Conservation (phyloP, 2,797 vertebrate genomes). For the Acanthopagrus latus region DNA sequence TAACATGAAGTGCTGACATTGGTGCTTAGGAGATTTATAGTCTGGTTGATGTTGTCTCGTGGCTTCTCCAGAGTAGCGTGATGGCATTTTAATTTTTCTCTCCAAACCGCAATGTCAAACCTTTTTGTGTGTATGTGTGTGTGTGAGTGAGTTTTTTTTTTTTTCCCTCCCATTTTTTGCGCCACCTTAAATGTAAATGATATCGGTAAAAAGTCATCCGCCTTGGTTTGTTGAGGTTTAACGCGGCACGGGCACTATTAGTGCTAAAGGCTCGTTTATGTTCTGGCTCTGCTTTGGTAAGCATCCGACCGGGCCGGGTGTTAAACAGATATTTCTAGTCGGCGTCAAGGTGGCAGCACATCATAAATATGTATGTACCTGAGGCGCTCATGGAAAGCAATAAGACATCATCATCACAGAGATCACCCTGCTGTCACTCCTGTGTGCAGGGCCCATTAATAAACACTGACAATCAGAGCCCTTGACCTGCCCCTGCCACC, state of each 20-base stretch:
- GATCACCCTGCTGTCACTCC: slow-evolving; percentile 81
- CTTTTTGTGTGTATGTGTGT: no score
- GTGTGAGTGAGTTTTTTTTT: no score
- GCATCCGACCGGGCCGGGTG: slow-evolving; percentile 63
- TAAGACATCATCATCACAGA: slow-evolving; percentile 84
- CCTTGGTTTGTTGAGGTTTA: slow-evolving; percentile 44
- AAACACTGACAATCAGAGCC: slow-evolving; percentile 83
- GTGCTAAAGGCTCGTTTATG: slow-evolving; percentile 45
- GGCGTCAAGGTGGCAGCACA: slow-evolving; percentile 71
- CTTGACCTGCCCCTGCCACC: slow-evolving; percentile 82
- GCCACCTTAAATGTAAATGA: slow-evolving; percentile 36
- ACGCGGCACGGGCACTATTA: slow-evolving; percentile 17
- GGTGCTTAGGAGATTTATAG: slow-evolving; percentile 56
- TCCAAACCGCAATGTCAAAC: slow-evolving; percentile 9
- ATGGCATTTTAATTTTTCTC: slow-evolving; percentile 19
- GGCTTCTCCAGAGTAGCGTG: slow-evolving; percentile 17
- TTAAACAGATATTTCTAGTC: slow-evolving; percentile 78
- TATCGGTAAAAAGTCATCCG: slow-evolving; percentile 27
- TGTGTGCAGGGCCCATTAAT: slow-evolving; percentile 81
- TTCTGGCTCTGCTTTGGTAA: slow-evolving; percentile 59
- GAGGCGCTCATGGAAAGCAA: slow-evolving; percentile 81
- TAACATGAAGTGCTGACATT: slow-evolving; percentile 71
- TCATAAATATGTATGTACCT: slow-evolving; percentile 87
- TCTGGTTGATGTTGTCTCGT: slow-evolving; percentile 30
- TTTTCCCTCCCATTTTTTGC: slow-evolving; percentile 30